phyloP scores from a whole-genome alignment of 1,140 invertebrate species.

The Galendromus occidentalis region DNA sequence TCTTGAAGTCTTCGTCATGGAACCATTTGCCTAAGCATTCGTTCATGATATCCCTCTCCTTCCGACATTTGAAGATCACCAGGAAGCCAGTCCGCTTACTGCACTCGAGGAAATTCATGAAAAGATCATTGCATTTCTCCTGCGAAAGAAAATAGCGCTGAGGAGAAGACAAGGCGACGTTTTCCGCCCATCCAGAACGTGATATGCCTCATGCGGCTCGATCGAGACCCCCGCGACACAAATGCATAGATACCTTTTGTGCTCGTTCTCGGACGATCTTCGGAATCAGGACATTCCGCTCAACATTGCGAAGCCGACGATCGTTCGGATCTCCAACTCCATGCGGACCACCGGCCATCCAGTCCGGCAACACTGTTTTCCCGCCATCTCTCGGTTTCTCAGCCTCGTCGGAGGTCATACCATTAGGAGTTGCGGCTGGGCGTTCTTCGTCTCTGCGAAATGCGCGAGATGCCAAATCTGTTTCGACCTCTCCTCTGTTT shows the following conservation, averaged over 20 bases:
- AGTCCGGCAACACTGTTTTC: neutral
- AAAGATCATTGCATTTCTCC: constrained; percentile 22
- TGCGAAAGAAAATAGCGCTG: constrained; percentile 23
- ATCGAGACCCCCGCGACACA: neutral
- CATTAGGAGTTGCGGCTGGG: no score
- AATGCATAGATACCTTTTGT: constrained; percentile 32
- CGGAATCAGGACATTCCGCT: constrained; percentile 59
- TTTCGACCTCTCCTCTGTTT: no score
- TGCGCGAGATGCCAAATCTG: no score
- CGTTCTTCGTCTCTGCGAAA: no score
- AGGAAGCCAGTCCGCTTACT: constrained; percentile 43
- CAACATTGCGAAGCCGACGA: constrained; percentile 51
- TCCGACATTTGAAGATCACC: constrained; percentile 49
- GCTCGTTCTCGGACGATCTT: constrained; percentile 60
- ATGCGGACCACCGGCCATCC: neutral
- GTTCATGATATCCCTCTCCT: constrained; percentile 44
- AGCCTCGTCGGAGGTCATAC: no score
- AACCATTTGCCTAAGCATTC: constrained; percentile 48
- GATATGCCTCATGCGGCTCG: neutral
- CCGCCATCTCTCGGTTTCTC: neutral
- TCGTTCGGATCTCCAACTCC: constrained; percentile 57
- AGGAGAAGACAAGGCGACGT: neutral
- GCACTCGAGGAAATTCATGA: constrained; percentile 43
- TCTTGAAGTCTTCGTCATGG: constrained; percentile 46
- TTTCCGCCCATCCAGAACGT: neutral